Evolutionary conservation across 2,888 invertebrate genomes (phyloP).

Genomic region (Galeruca laticollis): DNA sequence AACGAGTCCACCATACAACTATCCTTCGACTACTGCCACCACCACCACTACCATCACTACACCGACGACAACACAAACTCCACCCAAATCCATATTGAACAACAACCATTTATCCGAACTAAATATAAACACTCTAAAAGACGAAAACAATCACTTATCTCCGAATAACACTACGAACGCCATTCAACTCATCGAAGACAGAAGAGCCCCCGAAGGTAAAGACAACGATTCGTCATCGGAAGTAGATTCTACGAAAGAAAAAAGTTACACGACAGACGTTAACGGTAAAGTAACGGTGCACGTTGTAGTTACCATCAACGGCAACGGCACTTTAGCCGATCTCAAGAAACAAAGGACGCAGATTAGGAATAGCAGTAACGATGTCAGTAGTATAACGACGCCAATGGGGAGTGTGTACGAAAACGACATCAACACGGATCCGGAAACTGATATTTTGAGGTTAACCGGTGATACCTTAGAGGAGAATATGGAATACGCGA

Average conservation of each 20-base stretch:
- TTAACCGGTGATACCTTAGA: conserved; percentile 80
- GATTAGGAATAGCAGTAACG: conserved; percentile 77
- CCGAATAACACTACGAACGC: conserved; percentile 37
- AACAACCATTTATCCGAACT: conserved; percentile 48
- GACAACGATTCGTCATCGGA: conserved; percentile 80
- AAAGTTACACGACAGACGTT: conserved; percentile 76
- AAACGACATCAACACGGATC: conserved; percentile 68
- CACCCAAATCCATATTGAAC: conserved; percentile 45
- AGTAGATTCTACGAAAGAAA: conserved; percentile 70
- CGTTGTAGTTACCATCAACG: conserved; percentile 84
- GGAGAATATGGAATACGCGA: conserved; percentile 81
- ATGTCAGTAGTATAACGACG: conserved; percentile 61
- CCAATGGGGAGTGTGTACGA: conserved; percentile 66
- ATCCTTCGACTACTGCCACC: neutral
- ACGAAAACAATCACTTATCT: conserved; percentile 29
- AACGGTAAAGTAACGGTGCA: conserved; percentile 78
- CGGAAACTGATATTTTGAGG: conserved; percentile 69
- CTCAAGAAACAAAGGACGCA: conserved; percentile 93
- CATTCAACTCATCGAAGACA: conserved; percentile 55
- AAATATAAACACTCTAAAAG: conserved; percentile 43
- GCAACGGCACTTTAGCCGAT: conserved; percentile 85
- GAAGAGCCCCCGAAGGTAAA: conserved; percentile 85
- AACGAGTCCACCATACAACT: conserved; percentile 7
- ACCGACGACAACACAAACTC: conserved; percentile 22
- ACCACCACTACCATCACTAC: neutral